A percentile compares a stretch with the other conserved stretches of the same genome.
Conservation (phyloP, 2,113 vertebrate species). For the Athene noctua region DNA sequence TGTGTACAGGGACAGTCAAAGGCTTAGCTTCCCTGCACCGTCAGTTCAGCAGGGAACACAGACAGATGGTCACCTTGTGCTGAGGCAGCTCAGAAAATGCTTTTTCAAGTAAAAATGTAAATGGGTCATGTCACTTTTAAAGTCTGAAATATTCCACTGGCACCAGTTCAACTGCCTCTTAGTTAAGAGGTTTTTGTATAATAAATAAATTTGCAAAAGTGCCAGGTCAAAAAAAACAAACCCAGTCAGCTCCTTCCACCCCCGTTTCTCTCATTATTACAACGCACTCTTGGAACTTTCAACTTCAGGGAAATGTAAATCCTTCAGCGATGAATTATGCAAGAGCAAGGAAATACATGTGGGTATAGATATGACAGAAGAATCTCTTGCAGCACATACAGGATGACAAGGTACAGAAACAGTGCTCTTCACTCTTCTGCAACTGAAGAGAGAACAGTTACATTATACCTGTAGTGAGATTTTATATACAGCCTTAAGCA, state of each 20-base stretch:
- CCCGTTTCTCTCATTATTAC: background rate
- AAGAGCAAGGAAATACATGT: background rate
- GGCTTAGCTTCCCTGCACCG: background rate
- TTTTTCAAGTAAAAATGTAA: slow-evolving; percentile 30
- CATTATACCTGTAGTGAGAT: background rate
- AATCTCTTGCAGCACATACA: background rate
- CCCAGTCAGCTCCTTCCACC: background rate
- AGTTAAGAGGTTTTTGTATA: background rate
- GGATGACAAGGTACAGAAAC: background rate
- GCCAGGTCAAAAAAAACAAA: background rate
- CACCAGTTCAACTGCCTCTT: slow-evolving; percentile 16
- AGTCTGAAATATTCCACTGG: background rate
- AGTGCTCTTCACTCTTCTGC: background rate
- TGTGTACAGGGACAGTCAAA: background rate
- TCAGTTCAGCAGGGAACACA: background rate
- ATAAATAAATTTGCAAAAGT: slow-evolving; percentile 18
- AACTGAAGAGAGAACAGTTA: background rate
- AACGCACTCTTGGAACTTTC: background rate
- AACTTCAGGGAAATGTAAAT: slow-evolving; percentile 42
- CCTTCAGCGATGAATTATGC: slow-evolving; percentile 9
- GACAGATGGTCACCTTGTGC: background rate
- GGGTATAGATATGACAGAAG: background rate
- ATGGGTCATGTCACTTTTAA: background rate
- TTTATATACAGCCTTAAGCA: background rate
- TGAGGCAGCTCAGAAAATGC: background rate